Evolutionary conservation across 2,113 vertebrate species (phyloP), one percentile per base, ranked within the genome.

Genomic region (Gymnorhina tibicen): DNA sequence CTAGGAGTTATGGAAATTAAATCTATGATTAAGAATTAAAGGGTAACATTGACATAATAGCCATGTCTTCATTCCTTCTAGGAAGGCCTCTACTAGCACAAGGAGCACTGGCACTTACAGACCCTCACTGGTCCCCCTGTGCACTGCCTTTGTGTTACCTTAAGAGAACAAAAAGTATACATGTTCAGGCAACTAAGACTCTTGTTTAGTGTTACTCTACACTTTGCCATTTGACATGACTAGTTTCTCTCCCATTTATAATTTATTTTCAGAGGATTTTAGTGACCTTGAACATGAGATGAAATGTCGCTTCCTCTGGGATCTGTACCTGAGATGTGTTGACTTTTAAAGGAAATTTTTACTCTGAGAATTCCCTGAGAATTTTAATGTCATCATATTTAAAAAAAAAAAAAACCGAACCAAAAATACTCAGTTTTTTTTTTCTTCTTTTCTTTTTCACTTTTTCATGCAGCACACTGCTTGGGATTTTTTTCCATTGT

Each of bases 201-300:
- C 66, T 33, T 35, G 9, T 82, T 93, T 91, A 44, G 22, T 70
- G 35, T 72, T 72, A 20, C n/a, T 79, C 35, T 84, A 20, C 16
- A 30, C 33, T 94, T 89, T 78, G 20, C 59, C 67, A 33, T 69
- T 83, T 89, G 60, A 23, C 18, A 28, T 77, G 47, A 59, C 88
- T 70, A 37, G 33, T 73, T 42, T 96, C 39, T 84, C 37, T 95
- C 39, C 24, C 26, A 79, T 53, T 92, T 75, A 92, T 90, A 81
- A 89, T 87, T 95, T 97, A 86, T 94, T 96, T 98, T 95, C 75
- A 74, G 89, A 94, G 42, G 39, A 47, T 96, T 95, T 96, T 87
- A 56, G 74, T 97, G 87, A 97, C 93, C 94, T 97, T 97, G 93
- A 96, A 91, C 49, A 68, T 89, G 70, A 94, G 81, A 91, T 78